phyloP scores from a whole-genome alignment of 2,888 invertebrate genomes.

The Watsonalla cultraria region DNA sequence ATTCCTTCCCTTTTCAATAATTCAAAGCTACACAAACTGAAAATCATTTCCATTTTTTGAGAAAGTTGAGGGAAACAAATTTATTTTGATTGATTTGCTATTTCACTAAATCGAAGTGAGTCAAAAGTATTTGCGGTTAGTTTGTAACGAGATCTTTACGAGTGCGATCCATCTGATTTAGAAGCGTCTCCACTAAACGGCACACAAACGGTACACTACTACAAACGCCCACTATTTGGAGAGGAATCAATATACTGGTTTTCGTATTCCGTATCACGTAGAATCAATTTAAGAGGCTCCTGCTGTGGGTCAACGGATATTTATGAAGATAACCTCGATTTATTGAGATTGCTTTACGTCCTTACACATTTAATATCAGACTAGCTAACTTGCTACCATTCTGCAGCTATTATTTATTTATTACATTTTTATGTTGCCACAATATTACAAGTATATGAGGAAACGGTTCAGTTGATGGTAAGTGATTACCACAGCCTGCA shows the following conservation, averaged over 20 bases:
- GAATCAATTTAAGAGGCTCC: slow-evolving; percentile 70
- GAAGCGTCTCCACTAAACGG: slow-evolving; percentile 1
- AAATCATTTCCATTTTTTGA: too few species aligned
- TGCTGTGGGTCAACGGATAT: slow-evolving; percentile 67
- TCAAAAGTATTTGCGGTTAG: not conserved
- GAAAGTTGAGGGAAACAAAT: too few species aligned
- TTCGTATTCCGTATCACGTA: slow-evolving; percentile 65
- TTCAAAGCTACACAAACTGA: too few species aligned
- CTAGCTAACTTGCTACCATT: not conserved
- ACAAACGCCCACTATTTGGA: slow-evolving; percentile 21
- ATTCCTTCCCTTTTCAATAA: too few species aligned
- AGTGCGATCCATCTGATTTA: slow-evolving; percentile 1
- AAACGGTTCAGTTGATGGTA: too few species aligned
- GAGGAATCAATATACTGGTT: slow-evolving; percentile 46
- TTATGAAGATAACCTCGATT: slow-evolving; percentile 65
- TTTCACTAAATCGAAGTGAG: too few species aligned
- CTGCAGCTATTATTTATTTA: too few species aligned
- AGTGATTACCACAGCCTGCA: too few species aligned
- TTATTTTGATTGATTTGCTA: too few species aligned
- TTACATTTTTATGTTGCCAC: too few species aligned
- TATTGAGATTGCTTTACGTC: slow-evolving; percentile 54
- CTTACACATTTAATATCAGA: slow-evolving; percentile 10
- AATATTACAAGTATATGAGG: too few species aligned
- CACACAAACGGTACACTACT: slow-evolving; percentile 1
- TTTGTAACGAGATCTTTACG: slow-evolving; percentile 1